Base-by-base conservation (phyloP, 2,888 invertebrate species). In the Agrypnus murinus region DNA sequence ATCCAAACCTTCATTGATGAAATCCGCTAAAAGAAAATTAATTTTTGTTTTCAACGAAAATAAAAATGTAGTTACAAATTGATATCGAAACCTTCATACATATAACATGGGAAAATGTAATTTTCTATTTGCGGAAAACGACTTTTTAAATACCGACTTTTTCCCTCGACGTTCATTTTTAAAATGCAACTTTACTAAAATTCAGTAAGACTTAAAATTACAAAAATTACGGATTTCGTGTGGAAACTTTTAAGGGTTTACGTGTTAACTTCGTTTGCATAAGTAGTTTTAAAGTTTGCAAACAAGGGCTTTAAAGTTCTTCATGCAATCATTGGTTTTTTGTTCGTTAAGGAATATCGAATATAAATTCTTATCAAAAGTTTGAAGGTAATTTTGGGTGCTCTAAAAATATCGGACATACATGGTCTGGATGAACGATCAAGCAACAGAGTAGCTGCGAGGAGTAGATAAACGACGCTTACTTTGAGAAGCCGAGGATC, bases 381-480 rank as follows among this genome's bases (percentile, higher is more conserved):
- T 65, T 57, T 57, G 34, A 25, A 65, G 48, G 55, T 43, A 43
- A 46, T 66, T 59, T 66, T 45, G 32, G 53, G 14, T n/a, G 40
- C 40, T 19, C 60, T 31, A 31, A 60, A 69, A 69, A 69, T 50
- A 65, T 65, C 64, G 69, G 65, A 64, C 64, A 64, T 69, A 69
- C 64, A 69, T 50, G 69, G 58, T 14, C 57, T 57, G 64, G 64
- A 38, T 50, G 48, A 69, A 69, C 64, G 69, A 71, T 71, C 71
- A 63, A 71, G 66, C 71, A 63, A 57, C 65, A 71, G 69, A 75
- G 66, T 71, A 69, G 59, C 69, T 73, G 71, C 57, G 67, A 69
- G 71, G 63, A 69, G 71, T 73, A 69, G 73, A 75, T 75, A 75
- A 73, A 75, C 71, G 73, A 66, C 69, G 71, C 68, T 73, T 74